Evolutionary conservation across 2,113 vertebrate species (phyloP), one percentile per base, ranked within the genome.

Genomic region (Fregata magnificens): DNA sequence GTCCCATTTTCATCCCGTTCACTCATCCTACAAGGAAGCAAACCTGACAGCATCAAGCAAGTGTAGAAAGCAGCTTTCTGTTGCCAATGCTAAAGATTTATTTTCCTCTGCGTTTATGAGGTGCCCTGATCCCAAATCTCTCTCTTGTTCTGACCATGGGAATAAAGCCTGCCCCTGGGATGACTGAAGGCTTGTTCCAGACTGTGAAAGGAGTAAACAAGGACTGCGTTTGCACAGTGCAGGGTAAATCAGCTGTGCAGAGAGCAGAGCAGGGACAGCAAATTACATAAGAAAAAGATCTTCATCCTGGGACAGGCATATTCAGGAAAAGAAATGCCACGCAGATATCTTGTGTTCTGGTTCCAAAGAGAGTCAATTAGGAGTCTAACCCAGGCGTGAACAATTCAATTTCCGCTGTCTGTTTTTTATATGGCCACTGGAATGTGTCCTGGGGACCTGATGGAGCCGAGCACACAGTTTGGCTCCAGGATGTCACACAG

Each of bases 311-410:
- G 67, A 91, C 38, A 16, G 70, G 58, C 55, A 40, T 74, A 49
- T 32, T 95, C 61, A 52, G 55, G 55, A 49, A 85, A 83, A 92
- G 28, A 80, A 87, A 61, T 26, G 13, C 45, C 2, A 1, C 24
- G 1, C 58, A 66, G 47, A 22, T 82, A 49, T 85, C 38, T 61
- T 49, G 45, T 42, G 42, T 69, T 82, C 44, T 52, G 52, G 26
- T 78, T 94, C 73, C 80, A 95, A 96, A 87, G 56, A 76, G 58
- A 76, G 49, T 59, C 36, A 90, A 77, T 91, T 92, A 95, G 80
- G 91, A 80, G 70, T 85, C 66, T 52, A 79, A 36, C 28, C 34
- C 71, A 73, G 73, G 86, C 59, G 92, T 61, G 69, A 90, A 82
- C 66, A 69, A 81, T 80, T 71, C 47, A 3, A 1, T 90, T 95